Evolutionary conservation across 30 jellyfish, hydroid and myxozoan species (phyloP).

Genomic region (Hydra vulgaris): DNA sequence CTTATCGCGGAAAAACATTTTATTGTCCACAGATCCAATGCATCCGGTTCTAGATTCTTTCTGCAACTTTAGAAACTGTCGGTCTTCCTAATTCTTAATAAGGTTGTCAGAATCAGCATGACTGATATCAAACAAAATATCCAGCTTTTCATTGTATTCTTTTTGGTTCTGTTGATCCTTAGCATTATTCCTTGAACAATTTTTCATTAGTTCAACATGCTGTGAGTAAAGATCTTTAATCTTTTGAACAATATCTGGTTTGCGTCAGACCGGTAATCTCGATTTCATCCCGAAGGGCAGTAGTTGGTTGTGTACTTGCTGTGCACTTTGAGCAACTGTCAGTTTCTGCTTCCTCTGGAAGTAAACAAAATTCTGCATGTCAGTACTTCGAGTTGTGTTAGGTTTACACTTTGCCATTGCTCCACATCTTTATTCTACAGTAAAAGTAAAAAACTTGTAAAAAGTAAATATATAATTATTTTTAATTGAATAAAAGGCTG

Average conservation of each 20-base stretch:
- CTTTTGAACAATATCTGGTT: neutral
- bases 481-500: neutral
- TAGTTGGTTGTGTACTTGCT: neutral
- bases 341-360: neutral
- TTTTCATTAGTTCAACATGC: neutral
- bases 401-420: neutral
- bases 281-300: neutral
- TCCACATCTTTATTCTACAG: neutral
- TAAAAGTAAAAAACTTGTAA: neutral
- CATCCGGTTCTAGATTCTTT: neutral
- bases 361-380: neutral
- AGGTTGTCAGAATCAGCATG: neutral
- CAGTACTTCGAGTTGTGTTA: neutral
- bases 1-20: neutral
- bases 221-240: neutral
- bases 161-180: neutral
- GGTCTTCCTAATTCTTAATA: neutral
- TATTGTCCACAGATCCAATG: neutral
- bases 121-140: neutral
- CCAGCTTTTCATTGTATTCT: neutral
- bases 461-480: too few relatives aligned
- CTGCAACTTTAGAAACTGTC: neutral
- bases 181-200: neutral
- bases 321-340: neutral
- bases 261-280: neutral